Conservation (phyloP, 2,888 invertebrate species). For the Tricholauxania praeusta region DNA sequence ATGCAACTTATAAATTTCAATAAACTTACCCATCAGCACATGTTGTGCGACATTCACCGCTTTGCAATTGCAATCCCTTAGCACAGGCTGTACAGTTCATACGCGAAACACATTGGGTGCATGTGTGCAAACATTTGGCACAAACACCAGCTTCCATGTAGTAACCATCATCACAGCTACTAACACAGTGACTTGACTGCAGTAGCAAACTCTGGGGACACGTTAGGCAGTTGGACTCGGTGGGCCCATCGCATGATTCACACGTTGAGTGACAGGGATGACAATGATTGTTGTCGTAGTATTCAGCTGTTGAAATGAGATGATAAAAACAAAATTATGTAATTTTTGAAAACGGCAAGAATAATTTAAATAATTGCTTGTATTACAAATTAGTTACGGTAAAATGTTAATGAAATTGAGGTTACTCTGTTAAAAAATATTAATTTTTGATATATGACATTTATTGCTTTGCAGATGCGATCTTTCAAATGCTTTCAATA, state of each 20-base stretch:
- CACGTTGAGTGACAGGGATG: constrained; percentile 83
- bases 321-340: constrained; percentile 27
- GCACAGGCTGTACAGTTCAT: constrained; percentile 85
- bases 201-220: constrained; percentile 80
- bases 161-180: constrained; percentile 81
- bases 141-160: constrained; percentile 81
- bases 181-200: constrained; percentile 80
- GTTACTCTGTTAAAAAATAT: too few relatives aligned
- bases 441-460: too few relatives aligned
- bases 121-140: constrained; percentile 83
- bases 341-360: neutral
- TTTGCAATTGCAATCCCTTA: constrained; percentile 82
- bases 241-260: constrained; percentile 84
- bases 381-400: too few relatives aligned
- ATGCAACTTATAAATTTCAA: too few relatives aligned
- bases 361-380: too few relatives aligned
- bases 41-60: constrained; percentile 84
- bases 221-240: constrained; percentile 79
- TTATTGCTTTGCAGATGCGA: too few relatives aligned
- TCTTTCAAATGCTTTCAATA: too few relatives aligned
- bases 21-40: constrained; percentile 77
- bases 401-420: too few relatives aligned
- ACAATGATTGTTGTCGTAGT: constrained; percentile 79
- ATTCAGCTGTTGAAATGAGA: constrained; percentile 74
- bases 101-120: constrained; percentile 81